Evolutionary conservation across 2,888 invertebrate species (phyloP), one percentile per base, ranked within the genome.

Genomic region (Eupithecia insigniata): DNA sequence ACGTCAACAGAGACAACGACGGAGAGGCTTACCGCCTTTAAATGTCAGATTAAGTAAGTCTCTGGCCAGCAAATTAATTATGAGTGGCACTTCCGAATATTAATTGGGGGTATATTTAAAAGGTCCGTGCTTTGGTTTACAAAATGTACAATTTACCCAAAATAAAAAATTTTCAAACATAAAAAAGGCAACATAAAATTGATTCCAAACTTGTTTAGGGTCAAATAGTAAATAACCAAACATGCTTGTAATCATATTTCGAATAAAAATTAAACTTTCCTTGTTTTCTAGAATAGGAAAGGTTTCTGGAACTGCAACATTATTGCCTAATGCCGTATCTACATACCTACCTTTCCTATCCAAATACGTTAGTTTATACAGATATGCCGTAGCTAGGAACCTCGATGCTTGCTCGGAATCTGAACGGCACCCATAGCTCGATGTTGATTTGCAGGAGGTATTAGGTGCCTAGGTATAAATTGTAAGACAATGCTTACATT

Each of bases 401-500:
- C 70, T 84, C 87, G 88, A 92, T 90, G 92, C 90, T 85, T 86
- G 89, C 85, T 85, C 82, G 93, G 92, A 92, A 92, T 93, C 87
- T 86, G 87, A 85, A 30, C 69, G 69, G 74, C 87, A 88, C 87
- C 85, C 85, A 65, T 71, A 67, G 85, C 81, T 88, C 86, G 81
- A 80, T 82, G 83, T 85, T 86, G 86, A 83, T 46, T 86, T 85
- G 83, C 80, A 87, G 89, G 84, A 88, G 70, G 67, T 74, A 88
- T 64, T 36, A 62, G 62, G 22, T 39, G 22, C 34, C 36, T 64
- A 64, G n/a, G n/a, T 39, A n/a, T 64, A 36, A 32, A 34, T 18
- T 61, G 32, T 34, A 30, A 62, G 32, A 16, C 22, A 26, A 55
- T 14, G 55, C 26, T 51, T 55, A 26, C 55, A 55, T 55, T 55